Evolutionary conservation across 2,113 vertebrate genomes (phyloP), one percentile per base, ranked within the genome.

Genomic region (Trachemys scripta): DNA sequence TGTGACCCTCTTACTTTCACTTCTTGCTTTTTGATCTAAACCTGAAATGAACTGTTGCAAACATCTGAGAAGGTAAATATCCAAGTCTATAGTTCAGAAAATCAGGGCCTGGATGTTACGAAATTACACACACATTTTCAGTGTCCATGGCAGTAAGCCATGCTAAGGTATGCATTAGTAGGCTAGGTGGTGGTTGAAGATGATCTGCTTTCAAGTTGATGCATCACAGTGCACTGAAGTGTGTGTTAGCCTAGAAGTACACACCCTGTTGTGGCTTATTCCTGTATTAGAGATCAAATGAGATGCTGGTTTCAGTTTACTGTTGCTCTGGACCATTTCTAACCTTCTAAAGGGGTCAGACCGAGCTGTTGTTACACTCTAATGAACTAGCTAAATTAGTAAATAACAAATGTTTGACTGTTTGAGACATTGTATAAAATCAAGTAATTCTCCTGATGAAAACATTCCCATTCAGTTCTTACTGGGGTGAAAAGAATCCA

Each of bases 41-140:
- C 25, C 14, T 59, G 69, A n/a, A 47, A 79, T 80, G 42, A 76
- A 24, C 11, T 42, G 20, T 45, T 45, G 12, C 65, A 27, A 12
- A 76, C 47, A 47, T 45, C 38, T 42, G 24, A 10, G n/a, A 72
- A 72, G 65, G 57, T 80, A 62, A 62, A 10, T 35, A 38, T 56
- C 81, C 29, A 10, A 16, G 0, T 31, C 69, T 87, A 42, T 69
- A 49, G 54, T 4, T n/a, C 24, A 22, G 10, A n/a, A 45, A 3
- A 53, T 20, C 14, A 25, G 49, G 47, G 27, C 24, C 24, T 80
- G 80, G 49, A 38, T 80, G 1, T 19, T 80, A 79, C 24, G 78
- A 80, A 90, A 53, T 1, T 31, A 47, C 56, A 4, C 0, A 0
- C 22, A 84, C 10, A 24, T 22, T 76, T 84, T 24, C 19, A 2